Conservation (phyloP, 2,113 vertebrate genomes). For the Sphyrna mokarran region DNA sequence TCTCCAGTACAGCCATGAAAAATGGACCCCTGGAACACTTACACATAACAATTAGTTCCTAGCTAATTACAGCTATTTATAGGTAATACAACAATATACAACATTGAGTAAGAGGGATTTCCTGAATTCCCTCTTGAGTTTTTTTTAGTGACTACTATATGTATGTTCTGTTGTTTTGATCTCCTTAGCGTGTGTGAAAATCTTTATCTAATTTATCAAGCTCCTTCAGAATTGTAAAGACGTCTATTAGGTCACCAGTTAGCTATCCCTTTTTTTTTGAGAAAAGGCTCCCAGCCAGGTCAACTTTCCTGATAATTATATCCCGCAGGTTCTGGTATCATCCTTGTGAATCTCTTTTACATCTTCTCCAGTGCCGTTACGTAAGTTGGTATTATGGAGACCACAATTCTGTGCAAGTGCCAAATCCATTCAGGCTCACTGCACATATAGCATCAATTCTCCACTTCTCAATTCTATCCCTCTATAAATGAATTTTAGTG, state of each 20-base stretch:
- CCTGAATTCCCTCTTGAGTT: background rate
- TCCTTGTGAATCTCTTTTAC: background rate
- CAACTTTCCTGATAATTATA: background rate
- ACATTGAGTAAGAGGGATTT: too few species aligned
- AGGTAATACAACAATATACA: too few species aligned
- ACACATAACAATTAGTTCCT: too few species aligned
- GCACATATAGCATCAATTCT: too few species aligned
- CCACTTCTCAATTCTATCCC: background rate
- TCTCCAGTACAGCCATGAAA: too few species aligned
- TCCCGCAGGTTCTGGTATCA: background rate
- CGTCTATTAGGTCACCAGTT: background rate
- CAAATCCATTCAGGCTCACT: background rate
- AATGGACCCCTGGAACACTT: too few species aligned
- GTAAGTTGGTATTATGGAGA: background rate
- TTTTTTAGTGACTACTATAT: background rate
- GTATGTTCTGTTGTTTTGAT: background rate
- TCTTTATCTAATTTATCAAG: background rate
- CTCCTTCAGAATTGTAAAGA: background rate
- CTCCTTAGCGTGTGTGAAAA: background rate
- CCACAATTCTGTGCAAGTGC: background rate
- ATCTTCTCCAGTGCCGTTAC: background rate
- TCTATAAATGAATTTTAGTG: background rate
- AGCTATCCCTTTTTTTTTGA: background rate
- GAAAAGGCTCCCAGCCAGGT: background rate
- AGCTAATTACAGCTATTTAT: too few species aligned